phyloP scores from a whole-genome alignment of 2,113 vertebrate species.

The Brienomyrus longianalis region DNA sequence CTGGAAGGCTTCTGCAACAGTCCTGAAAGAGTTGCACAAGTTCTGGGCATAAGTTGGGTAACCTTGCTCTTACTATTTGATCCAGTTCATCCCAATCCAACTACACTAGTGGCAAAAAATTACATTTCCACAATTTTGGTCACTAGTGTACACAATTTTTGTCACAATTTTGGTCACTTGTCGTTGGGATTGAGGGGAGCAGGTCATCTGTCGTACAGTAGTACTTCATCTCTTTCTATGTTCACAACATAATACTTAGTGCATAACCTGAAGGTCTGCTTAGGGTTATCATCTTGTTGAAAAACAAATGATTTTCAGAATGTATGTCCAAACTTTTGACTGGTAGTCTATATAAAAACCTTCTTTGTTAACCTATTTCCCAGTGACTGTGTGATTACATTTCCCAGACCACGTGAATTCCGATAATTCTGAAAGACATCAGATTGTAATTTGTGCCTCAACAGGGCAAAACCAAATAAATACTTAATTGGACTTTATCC shows the following conservation, averaged over 20 bases:
- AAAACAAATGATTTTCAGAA: no score
- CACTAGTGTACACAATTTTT: no score
- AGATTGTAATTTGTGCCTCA: neutral
- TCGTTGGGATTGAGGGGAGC: no score
- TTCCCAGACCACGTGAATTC: neutral
- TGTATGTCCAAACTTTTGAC: neutral
- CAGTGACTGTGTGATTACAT: neutral
- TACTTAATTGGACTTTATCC: neutral
- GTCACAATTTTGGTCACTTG: no score
- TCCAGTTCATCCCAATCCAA: neutral
- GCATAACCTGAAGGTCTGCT: no score
- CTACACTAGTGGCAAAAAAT: neutral
- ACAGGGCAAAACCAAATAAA: neutral
- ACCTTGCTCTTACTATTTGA: neutral
- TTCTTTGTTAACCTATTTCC: neutral
- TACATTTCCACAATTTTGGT: no score
- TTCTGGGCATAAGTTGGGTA: neutral
- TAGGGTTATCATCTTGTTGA: no score
- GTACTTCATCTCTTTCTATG: no score
- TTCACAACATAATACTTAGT: no score
- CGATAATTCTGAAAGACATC: neutral
- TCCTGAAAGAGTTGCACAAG: neutral
- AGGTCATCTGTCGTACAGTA: no score
- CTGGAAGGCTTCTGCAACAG: neutral
- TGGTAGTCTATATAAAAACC: neutral